Base-by-base conservation (phyloP, 2,797 vertebrate species). In the Xenops minutus region DNA sequence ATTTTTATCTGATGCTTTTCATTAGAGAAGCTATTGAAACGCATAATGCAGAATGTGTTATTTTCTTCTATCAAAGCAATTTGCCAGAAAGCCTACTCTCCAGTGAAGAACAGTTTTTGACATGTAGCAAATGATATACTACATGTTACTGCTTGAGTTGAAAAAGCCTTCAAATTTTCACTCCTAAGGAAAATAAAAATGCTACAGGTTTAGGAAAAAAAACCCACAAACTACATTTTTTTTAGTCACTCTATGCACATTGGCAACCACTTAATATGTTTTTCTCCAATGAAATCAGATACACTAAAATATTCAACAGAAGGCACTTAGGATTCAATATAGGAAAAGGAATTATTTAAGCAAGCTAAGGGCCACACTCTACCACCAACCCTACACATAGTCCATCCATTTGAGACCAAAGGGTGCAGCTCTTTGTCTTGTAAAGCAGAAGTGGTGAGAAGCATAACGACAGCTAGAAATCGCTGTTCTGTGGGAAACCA, bases 21-120 rank as follows among this genome's bases (percentile, higher is more conserved):
- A 81, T 95, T 88, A 88, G 49, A 91, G 54, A 84, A 86, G 76
- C 93, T 90, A 94, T 66, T 90, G 83, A 96, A 95, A 92, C 2
- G 1, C 83, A 81, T 72, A 19, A 4, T 37, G 82, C 66, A 91
- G 87, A 85, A 96, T 75, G 43, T 67, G 85, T 89, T 93, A 72
- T 89, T 95, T 97, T 88, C 91, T 76, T 61, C 56, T 66, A 86
- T 67, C 63, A 95, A 84, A 93, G 83, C 88, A 91, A 93, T 95
- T 92, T 96, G 58, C 73, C 89, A 92, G 80, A 95, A 95, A 96
- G 79, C 85, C 83, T 91, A 19, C 79, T 90, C 79, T 76, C 76
- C 14, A 7, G 76, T 54, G 34, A 94, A 85, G 62, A 91, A 82
- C 17, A 63, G 87, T 52, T 92, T 92, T 84, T 93, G 88, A 96